Conservation (phyloP, 2,113 vertebrate species). For the Bungarus multicinctus region DNA sequence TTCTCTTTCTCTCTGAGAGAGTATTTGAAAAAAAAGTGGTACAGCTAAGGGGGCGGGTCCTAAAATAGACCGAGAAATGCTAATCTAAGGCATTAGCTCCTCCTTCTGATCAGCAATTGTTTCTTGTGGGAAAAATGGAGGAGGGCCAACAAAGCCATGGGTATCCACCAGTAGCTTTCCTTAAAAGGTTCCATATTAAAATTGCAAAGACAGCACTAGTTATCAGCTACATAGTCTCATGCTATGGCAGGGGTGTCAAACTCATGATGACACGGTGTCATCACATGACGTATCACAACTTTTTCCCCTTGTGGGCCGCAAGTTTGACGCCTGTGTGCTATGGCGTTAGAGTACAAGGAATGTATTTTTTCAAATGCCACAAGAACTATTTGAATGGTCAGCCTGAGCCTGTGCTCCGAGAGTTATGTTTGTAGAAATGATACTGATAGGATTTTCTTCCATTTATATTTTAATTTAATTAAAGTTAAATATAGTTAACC, state of each 20-base stretch:
- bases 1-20: too few species aligned
- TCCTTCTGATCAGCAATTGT: neutral
- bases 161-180: neutral
- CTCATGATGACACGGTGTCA: too few species aligned
- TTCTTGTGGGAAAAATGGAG: neutral
- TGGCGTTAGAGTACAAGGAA: neutral
- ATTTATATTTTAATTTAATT: neutral
- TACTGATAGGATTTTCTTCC: neutral
- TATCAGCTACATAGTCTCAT: neutral
- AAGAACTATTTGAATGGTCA: neutral
- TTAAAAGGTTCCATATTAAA: neutral
- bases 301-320: too few species aligned
- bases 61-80: neutral
- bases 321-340: neutral
- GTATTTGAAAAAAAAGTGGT: too few species aligned
- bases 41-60: too few species aligned
- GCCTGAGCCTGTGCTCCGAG: neutral
- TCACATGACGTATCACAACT: too few species aligned
- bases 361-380: neutral
- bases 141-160: neutral
- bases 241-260: neutral
- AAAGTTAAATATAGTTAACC: neutral
- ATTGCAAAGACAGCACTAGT: neutral
- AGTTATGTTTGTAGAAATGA: neutral
- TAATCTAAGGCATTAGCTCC: neutral